These are phyloP conservation scores for Mormyrus lacerda DNA, from an alignment of 2,113 vertebrate genomes.

Conservation along the genomic window DNA sequence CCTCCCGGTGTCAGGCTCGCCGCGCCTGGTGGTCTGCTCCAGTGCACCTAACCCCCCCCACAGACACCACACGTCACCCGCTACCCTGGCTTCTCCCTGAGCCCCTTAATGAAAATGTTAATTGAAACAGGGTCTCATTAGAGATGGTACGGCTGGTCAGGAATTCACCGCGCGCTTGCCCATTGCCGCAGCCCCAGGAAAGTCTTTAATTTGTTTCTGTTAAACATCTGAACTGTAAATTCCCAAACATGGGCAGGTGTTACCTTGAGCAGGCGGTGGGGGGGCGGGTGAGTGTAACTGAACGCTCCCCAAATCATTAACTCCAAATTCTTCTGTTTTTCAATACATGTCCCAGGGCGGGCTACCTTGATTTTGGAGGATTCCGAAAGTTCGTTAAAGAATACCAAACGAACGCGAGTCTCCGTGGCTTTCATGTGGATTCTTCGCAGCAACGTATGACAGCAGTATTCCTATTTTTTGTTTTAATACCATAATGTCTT, in stretches of 20 bases:
- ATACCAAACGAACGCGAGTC: neutral
- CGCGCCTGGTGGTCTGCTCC: neutral
- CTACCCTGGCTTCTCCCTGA: neutral
- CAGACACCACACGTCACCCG: neutral
- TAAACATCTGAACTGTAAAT: slow-evolving; percentile 52
- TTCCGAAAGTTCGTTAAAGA: neutral
- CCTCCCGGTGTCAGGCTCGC: neutral
- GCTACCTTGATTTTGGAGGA: neutral
- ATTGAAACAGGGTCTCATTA: slow-evolving; percentile 54
- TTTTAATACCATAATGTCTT: neutral
- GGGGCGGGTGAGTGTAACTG: neutral
- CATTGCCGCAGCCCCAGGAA: slow-evolving; percentile 32
- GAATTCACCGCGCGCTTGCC: slow-evolving; percentile 17
- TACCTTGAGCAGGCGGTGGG: neutral
- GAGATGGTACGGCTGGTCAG: slow-evolving; percentile 22
- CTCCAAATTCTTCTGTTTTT: neutral
- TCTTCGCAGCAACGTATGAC: neutral
- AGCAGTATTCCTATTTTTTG: neutral
- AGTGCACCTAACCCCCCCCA: neutral
- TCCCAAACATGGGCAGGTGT: slow-evolving; percentile 40
- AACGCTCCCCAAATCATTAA: neutral
- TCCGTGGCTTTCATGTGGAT: neutral
- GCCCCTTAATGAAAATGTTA: slow-evolving; percentile 55
- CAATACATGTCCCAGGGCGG: neutral
- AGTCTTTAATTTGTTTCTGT: slow-evolving; percentile 61